Percentiles rank a stretch among this genome's conserved stretches.
Conservation (phyloP, 2,888 invertebrate genomes). For the Meiosimyza platycephala region DNA sequence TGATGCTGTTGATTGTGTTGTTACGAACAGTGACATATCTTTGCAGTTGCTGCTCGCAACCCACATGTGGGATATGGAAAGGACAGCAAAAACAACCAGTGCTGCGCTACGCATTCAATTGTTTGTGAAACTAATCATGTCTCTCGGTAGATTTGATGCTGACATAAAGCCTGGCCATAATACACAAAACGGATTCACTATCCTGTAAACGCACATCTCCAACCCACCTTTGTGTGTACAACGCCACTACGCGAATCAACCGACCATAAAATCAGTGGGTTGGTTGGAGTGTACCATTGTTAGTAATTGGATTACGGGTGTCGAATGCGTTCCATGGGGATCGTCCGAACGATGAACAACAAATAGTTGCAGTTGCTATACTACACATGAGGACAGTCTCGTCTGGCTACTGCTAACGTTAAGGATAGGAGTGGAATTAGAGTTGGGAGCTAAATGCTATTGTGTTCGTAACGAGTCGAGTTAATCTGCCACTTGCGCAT, state of each 20-base stretch:
- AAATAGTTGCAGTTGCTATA: conserved; percentile 6
- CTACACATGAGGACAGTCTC: neutral
- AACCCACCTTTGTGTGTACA: neutral
- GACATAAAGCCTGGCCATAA: conserved; percentile 24
- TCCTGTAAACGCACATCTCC: neutral
- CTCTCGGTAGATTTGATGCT: conserved; percentile 32
- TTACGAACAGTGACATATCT: conserved; percentile 3
- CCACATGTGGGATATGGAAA: neutral
- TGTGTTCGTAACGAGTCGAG: neutral
- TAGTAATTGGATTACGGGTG: conserved; percentile 15
- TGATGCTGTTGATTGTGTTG: conserved; percentile 11
- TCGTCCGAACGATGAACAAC: conserved; percentile 2
- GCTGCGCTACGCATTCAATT: conserved; percentile 31
- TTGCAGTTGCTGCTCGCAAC: neutral
- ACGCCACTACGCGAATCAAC: neutral
- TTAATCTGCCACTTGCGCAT: conserved; percentile 24
- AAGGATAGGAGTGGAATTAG: neutral
- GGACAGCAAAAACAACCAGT: neutral
- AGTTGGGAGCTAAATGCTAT: neutral
- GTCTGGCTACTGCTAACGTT: neutral
- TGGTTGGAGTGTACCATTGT: conserved; percentile 8
- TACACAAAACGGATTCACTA: neutral
- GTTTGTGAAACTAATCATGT: conserved; percentile 37
- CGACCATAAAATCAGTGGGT: too few species aligned
- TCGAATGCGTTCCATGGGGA: conserved; percentile 1